Conservation (phyloP, 1,140 invertebrate genomes). For the Pseudomyrmex concolor region DNA sequence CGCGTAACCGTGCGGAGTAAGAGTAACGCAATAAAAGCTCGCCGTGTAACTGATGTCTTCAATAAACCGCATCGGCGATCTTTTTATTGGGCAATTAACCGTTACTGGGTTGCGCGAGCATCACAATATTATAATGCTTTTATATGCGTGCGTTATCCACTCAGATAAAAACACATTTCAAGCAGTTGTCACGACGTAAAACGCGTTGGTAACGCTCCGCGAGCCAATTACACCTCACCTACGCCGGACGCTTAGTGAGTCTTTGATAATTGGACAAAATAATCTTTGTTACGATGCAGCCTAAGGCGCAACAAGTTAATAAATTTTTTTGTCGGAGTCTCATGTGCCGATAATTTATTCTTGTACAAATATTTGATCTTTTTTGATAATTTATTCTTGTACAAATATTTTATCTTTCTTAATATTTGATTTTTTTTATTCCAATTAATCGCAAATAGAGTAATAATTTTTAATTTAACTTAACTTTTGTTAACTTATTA, state of each 20-base stretch:
- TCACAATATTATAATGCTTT: constrained; percentile 60
- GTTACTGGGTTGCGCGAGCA: constrained; percentile 47
- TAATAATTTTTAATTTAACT: neutral
- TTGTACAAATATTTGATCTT: too few relatives aligned
- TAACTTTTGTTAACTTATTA: neutral
- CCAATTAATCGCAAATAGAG: neutral
- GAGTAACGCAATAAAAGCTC: constrained; percentile 68
- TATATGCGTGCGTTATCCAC: constrained; percentile 17
- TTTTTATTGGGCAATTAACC: constrained; percentile 72
- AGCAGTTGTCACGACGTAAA: constrained; percentile 63
- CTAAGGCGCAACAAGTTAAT: constrained; percentile 42
- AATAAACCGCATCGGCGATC: constrained; percentile 61
- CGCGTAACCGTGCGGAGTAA: constrained; percentile 14
- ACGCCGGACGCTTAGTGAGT: constrained; percentile 53
- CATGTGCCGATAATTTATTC: neutral
- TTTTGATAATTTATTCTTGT: too few relatives aligned
- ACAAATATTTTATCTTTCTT: too few relatives aligned
- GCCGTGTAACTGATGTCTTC: constrained; percentile 52
- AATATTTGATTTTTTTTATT: too few relatives aligned
- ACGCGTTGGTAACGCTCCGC: constrained; percentile 51
- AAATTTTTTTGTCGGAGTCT: constrained; percentile 46
- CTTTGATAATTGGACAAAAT: constrained; percentile 66
- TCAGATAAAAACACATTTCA: constrained; percentile 35
- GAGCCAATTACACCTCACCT: constrained; percentile 65
- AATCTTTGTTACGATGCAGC: constrained; percentile 51